phyloP scores from a whole-genome alignment of 2,113 vertebrate species.

The Vulpes lagopus region DNA sequence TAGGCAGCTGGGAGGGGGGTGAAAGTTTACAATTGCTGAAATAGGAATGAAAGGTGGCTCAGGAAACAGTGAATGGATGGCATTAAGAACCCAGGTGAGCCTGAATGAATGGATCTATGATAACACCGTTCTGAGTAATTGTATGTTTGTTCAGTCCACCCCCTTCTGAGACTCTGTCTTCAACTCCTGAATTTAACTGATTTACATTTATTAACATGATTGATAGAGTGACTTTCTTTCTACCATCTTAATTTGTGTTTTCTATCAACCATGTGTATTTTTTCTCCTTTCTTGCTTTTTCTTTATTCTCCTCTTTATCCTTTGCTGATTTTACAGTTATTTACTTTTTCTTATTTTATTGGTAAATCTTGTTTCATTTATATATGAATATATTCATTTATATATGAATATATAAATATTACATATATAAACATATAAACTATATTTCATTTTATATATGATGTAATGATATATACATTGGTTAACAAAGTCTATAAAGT shows the following conservation, averaged over 20 bases:
- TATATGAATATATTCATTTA: background rate
- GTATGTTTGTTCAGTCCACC: background rate
- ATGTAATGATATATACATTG: background rate
- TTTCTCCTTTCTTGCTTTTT: background rate
- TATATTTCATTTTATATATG: background rate
- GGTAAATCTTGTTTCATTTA: background rate
- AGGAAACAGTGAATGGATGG: background rate
- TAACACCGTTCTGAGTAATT: background rate
- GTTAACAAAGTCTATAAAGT: conserved; percentile 49
- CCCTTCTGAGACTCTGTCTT: background rate
- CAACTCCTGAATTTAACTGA: background rate
- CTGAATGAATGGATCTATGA: background rate
- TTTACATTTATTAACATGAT: background rate
- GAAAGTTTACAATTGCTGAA: background rate
- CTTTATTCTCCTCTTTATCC: background rate
- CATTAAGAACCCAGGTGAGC: background rate
- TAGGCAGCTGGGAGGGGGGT: background rate
- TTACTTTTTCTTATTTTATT: conserved; percentile 19
- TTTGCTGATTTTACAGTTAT: conserved; percentile 30
- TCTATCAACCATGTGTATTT: background rate
- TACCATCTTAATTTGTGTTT: background rate
- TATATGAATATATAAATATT: background rate
- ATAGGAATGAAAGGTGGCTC: background rate
- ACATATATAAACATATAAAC: background rate
- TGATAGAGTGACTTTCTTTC: background rate